Evolutionary conservation across 1,140 invertebrate species (phyloP).

Genomic region (Magallana angulata): DNA sequence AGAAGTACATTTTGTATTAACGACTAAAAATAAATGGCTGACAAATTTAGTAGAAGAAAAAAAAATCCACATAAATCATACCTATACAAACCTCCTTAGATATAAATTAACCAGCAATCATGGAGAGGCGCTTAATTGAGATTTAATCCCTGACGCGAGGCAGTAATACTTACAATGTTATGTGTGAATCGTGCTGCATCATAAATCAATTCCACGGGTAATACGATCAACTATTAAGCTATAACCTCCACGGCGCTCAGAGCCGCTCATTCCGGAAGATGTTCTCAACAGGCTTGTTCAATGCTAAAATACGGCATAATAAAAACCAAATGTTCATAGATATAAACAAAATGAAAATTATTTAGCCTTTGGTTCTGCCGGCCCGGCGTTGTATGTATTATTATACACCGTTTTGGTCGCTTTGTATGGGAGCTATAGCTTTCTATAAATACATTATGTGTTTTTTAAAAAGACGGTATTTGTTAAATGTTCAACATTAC

Average conservation of each 20-base stretch:
- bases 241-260: background rate
- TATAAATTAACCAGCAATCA: conserved; percentile 2
- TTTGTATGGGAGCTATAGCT: conserved; percentile 7
- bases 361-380: conserved; percentile 24
- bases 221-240: conserved; percentile 29
- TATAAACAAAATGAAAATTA: conserved; percentile 35
- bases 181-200: background rate
- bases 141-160: conserved; percentile 15
- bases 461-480: conserved; percentile 15
- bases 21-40: no score
- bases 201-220: conserved; percentile 28
- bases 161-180: background rate
- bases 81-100: background rate
- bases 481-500: conserved; percentile 18
- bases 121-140: conserved; percentile 22
- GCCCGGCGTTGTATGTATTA: background rate
- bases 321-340: conserved; percentile 36
- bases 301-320: conserved; percentile 34
- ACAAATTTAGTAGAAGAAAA: no score
- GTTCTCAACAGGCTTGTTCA: conserved; percentile 26
- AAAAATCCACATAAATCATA: conserved; percentile 30
- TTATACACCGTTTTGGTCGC: background rate
- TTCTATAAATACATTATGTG: conserved; percentile 14
- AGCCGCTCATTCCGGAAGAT: conserved; percentile 1
- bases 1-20: no score